These are phyloP conservation scores for Dascillus cervinus DNA, from an alignment of 2,888 invertebrate species.

Conservation along the genomic window DNA sequence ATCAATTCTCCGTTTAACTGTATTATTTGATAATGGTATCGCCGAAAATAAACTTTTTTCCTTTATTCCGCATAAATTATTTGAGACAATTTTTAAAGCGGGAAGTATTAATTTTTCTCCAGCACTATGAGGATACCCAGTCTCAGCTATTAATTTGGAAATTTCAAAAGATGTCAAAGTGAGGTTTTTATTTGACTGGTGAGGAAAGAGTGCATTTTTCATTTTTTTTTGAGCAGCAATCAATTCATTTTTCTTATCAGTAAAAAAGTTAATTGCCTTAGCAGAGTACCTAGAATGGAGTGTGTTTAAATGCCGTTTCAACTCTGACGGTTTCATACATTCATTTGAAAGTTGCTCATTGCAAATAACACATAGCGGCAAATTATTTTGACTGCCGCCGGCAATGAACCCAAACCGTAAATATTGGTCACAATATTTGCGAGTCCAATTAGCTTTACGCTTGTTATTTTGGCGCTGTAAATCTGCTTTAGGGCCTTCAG, in stretches of 20 bases:
- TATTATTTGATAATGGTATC: slow-evolving; percentile 9
- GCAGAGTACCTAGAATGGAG: slow-evolving; percentile 2
- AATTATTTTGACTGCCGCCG: slow-evolving; percentile 7
- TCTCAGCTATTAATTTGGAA: slow-evolving; percentile 8
- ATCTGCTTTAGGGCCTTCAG: slow-evolving; percentile 3
- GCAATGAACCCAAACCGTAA: slow-evolving; percentile 13
- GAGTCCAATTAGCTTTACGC: slow-evolving; percentile 6
- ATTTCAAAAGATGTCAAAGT: slow-evolving; percentile 9
- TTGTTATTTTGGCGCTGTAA: slow-evolving; percentile 4
- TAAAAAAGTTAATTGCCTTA: slow-evolving; percentile 9
- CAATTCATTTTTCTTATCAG: slow-evolving; percentile 3
- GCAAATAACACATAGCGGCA: slow-evolving; percentile 17
- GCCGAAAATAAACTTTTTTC: slow-evolving; percentile 4
- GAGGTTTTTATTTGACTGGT: slow-evolving; percentile 8
- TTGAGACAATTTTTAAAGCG: slow-evolving; percentile 8
- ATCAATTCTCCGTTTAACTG: slow-evolving; percentile 10
- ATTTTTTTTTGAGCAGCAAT: slow-evolving; percentile 9
- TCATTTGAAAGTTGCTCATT: slow-evolving; percentile 14
- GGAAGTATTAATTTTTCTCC: slow-evolving; percentile 10
- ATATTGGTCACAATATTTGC: slow-evolving; percentile 7
- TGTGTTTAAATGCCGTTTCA: slow-evolving; percentile 9
- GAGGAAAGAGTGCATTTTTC: slow-evolving; percentile 3
- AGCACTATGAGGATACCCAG: slow-evolving; percentile 7
- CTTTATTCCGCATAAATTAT: slow-evolving; percentile 7
- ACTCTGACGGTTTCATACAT: slow-evolving; percentile 18